These are phyloP conservation scores for Oreochromis aureus DNA, from an alignment of 2,113 vertebrate genomes.

Conservation along the genomic window DNA sequence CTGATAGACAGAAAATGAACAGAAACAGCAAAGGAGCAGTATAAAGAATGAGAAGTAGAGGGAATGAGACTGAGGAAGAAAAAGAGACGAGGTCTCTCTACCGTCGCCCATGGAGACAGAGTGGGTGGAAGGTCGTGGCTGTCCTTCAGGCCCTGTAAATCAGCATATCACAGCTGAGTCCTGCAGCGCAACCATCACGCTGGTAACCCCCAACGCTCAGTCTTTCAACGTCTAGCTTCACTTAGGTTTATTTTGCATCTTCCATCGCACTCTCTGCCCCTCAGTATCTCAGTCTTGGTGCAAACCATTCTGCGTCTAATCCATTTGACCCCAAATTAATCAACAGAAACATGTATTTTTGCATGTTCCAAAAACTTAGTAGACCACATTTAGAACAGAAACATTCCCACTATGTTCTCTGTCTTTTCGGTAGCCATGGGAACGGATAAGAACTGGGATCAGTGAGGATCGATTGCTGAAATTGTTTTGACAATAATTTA, in stretches of 20 bases:
- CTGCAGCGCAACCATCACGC: not conserved
- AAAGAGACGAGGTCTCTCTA: slow-evolving; percentile 31
- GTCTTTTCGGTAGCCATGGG: slow-evolving; percentile 44
- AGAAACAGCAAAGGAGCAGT: not conserved
- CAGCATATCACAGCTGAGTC: slow-evolving; percentile 43
- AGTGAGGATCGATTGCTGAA: slow-evolving; percentile 10
- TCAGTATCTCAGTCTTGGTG: not conserved
- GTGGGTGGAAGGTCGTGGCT: slow-evolving; percentile 47
- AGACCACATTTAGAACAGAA: not conserved
- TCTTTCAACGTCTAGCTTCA: not conserved
- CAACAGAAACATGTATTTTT: not conserved
- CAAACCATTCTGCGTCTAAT: not conserved
- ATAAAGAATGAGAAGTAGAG: not conserved
- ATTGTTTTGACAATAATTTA: slow-evolving; percentile 25
- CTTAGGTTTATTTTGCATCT: not conserved
- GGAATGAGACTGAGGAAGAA: not conserved
- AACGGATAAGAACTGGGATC: slow-evolving; percentile 30
- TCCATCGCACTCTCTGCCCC: not conserved
- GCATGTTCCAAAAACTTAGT: not conserved
- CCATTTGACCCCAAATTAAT: not conserved
- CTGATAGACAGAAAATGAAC: not conserved
- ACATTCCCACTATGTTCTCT: not conserved
- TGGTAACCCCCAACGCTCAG: not conserved
- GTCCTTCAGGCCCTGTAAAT: slow-evolving; percentile 55
- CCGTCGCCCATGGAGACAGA: slow-evolving; percentile 54